These are phyloP conservation scores for Lasioglossum zephyrum DNA, from an alignment of 2,888 invertebrate species.

Conservation along the genomic window DNA sequence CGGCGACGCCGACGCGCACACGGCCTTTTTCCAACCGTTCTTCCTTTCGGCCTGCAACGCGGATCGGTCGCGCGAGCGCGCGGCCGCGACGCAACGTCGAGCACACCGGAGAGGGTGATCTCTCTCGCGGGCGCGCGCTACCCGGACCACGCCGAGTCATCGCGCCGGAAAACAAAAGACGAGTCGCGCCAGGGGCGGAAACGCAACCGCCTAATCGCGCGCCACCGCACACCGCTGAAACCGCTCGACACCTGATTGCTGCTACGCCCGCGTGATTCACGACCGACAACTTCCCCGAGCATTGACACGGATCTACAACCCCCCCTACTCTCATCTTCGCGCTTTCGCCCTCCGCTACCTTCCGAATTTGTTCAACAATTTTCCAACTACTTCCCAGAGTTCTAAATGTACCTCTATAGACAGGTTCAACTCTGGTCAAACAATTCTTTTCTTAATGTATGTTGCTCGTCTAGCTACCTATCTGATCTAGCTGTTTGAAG, in stretches of 20 bases:
- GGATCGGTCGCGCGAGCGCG: neutral
- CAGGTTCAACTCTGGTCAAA: neutral
- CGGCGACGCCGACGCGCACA: slow-evolving; percentile 63
- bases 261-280: neutral
- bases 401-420: neutral
- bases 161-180: slow-evolving; percentile 57
- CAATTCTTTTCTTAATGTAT: neutral
- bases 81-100: slow-evolving; percentile 3
- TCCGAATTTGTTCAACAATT: neutral
- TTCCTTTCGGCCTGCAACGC: slow-evolving; percentile 42
- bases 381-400: neutral
- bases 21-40: slow-evolving; percentile 53
- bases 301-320: neutral
- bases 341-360: neutral
- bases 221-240: neutral
- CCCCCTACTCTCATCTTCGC: neutral
- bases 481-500: neutral
- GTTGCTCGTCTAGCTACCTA: neutral
- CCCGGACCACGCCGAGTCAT: slow-evolving; percentile 43
- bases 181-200: slow-evolving; percentile 44
- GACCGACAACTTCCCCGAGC: neutral
- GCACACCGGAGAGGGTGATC: neutral
- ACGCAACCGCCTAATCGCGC: slow-evolving; percentile 9
- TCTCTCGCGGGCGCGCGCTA: slow-evolving; percentile 13
- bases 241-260: neutral